Conservation (phyloP, 2,888 invertebrate species). For the Idaea dimidiata region DNA sequence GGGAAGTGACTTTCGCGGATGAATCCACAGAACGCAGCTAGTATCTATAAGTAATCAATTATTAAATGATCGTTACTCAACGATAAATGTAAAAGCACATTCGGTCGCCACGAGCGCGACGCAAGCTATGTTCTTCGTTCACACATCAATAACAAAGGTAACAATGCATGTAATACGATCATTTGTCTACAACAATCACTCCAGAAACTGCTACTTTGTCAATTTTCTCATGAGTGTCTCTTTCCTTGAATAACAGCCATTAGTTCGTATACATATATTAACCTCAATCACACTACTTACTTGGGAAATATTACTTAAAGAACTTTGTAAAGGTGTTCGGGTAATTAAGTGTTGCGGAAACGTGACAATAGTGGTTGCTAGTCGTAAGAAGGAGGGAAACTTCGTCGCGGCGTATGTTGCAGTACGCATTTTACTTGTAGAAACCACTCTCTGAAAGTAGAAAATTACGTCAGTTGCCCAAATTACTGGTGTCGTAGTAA, state of each 20-base stretch:
- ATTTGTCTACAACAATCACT: constrained; percentile 1
- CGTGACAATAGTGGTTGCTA: constrained; percentile 14
- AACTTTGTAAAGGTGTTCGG: constrained; percentile 18
- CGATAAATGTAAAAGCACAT: background rate
- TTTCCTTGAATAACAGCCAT: constrained; percentile 26
- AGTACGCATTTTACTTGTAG: background rate
- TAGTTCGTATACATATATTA: constrained; percentile 17
- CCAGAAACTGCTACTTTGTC: constrained; percentile 6
- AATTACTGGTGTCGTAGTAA: background rate
- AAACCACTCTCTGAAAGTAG: background rate
- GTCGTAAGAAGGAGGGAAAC: background rate
- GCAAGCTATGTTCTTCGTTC: background rate
- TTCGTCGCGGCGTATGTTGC: background rate
- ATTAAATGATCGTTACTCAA: background rate
- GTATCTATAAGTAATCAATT: too few relatives aligned
- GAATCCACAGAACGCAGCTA: too few relatives aligned
- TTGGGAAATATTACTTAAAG: constrained; percentile 14
- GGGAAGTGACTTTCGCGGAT: too few relatives aligned
- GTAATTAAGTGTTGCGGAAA: constrained; percentile 27
- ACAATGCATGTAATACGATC: constrained; percentile 8
- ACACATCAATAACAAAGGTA: background rate
- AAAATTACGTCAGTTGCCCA: constrained; percentile 6
- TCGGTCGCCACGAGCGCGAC: background rate
- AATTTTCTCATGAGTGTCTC: constrained; percentile 30
- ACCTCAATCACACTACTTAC: constrained; percentile 21